phyloP scores from a whole-genome alignment of 2,113 vertebrate genomes.

The Parus major region DNA sequence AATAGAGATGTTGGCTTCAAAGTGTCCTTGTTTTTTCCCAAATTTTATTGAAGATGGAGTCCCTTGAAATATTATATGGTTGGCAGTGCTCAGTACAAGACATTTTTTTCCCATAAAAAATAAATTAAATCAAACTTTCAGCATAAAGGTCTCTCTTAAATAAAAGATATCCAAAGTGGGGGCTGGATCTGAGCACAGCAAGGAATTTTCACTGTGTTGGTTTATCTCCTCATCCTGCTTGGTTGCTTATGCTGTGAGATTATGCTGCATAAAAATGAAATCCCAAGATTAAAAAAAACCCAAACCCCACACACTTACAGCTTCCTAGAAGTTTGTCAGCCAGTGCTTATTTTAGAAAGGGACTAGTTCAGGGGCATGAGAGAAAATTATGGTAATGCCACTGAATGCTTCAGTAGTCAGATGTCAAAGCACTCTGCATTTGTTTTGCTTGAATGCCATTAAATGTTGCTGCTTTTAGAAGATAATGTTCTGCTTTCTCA shows the following conservation, averaged over 20 bases:
- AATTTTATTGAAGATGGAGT: neutral
- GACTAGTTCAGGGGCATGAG: neutral
- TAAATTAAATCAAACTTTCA: neutral
- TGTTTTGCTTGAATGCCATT: neutral
- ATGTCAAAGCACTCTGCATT: neutral
- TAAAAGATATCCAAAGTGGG: neutral
- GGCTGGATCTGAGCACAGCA: neutral
- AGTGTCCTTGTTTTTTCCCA: neutral
- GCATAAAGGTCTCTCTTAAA: neutral
- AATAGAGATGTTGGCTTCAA: neutral
- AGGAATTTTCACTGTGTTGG: neutral
- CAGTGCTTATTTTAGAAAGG: slow-evolving; percentile 7
- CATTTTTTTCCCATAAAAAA: neutral
- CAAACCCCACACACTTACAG: neutral
- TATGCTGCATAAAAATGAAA: neutral
- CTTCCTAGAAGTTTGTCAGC: neutral
- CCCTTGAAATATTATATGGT: neutral
- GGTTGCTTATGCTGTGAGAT: neutral
- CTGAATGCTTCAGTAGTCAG: neutral
- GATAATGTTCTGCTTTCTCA: neutral
- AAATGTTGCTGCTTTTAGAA: slow-evolving; percentile 3
- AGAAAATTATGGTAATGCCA: neutral
- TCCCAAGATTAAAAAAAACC: neutral
- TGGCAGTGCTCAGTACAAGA: neutral
- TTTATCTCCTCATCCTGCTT: neutral